These are phyloP conservation scores for Chromoteleia sp. DNA, from an alignment of 2,888 invertebrate species.

Conservation along the genomic window DNA sequence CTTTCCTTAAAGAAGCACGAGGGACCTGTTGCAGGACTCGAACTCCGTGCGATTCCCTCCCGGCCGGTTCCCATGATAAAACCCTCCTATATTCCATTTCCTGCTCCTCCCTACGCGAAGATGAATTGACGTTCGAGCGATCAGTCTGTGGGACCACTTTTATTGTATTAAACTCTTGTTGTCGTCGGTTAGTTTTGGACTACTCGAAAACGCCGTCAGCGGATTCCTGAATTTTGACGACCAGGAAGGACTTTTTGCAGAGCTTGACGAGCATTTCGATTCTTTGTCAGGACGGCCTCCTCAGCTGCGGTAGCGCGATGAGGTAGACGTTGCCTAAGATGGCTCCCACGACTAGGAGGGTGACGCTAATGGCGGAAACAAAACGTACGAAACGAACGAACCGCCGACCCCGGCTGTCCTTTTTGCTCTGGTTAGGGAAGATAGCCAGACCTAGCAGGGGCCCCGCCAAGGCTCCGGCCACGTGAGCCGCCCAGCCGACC, in stretches of 20 bases:
- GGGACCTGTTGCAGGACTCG: slow-evolving; percentile 56
- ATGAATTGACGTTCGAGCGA: slow-evolving; percentile 57
- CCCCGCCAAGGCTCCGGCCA: slow-evolving; percentile 89
- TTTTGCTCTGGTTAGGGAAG: slow-evolving; percentile 84
- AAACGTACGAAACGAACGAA: slow-evolving; percentile 83
- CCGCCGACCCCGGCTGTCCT: slow-evolving; percentile 81
- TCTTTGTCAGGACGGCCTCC: slow-evolving; percentile 82
- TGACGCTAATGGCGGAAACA: slow-evolving; percentile 80
- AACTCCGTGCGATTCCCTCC: slow-evolving; percentile 34
- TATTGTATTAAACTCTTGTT: slow-evolving; percentile 11
- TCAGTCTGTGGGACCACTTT: slow-evolving; percentile 34
- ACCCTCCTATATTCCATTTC: slow-evolving; percentile 20
- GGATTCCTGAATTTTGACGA: slow-evolving; percentile 82
- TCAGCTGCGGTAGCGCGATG: slow-evolving; percentile 81
- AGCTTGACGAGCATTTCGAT: slow-evolving; percentile 82
- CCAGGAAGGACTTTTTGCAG: slow-evolving; percentile 82
- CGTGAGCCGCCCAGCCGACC: slow-evolving; percentile 90
- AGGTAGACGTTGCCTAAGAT: slow-evolving; percentile 83
- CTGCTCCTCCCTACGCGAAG: neutral
- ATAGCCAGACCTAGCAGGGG: slow-evolving; percentile 88
- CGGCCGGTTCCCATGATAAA: slow-evolving; percentile 48
- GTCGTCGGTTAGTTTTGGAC: slow-evolving; percentile 16
- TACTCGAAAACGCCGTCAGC: slow-evolving; percentile 82
- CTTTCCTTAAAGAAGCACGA: slow-evolving; percentile 42
- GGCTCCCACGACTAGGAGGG: slow-evolving; percentile 80